Percentiles rank a stretch among this genome's conserved stretches.
These are phyloP conservation scores for Seison nebaliae DNA, from an alignment of 1,140 invertebrate genomes.

Conservation along the genomic window DNA sequence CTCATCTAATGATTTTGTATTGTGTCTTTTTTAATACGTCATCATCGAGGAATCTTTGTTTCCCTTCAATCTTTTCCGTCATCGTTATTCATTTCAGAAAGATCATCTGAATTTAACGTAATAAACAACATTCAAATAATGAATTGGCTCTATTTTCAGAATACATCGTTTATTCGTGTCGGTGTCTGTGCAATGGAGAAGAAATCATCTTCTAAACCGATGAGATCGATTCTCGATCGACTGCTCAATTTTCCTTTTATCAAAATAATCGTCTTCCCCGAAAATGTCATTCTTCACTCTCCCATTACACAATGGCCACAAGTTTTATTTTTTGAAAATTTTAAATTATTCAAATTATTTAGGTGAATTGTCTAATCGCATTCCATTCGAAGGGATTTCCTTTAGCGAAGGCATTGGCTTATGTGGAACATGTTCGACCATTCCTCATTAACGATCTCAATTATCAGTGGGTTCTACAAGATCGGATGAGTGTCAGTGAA, in stretches of 20 bases:
- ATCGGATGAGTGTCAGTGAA: constrained; percentile 37
- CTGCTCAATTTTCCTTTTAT: constrained; percentile 53
- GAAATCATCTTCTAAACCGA: constrained; percentile 87
- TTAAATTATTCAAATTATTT: no score
- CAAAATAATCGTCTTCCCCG: constrained; percentile 13
- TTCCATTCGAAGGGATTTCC: constrained; percentile 97
- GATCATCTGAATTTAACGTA: neutral
- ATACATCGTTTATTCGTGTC: constrained; percentile 38
- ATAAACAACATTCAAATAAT: neutral
- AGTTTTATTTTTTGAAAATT: no score
- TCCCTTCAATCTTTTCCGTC: neutral
- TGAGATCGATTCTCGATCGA: constrained; percentile 81
- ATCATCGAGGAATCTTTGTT: neutral
- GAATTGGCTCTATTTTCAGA: neutral
- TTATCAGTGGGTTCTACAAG: constrained; percentile 88
- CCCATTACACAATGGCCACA: constrained; percentile 90
- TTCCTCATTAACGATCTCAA: constrained; percentile 93
- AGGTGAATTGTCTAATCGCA: constrained; percentile 88
- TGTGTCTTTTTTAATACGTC: neutral
- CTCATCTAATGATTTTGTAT: neutral
- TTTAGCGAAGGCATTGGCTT: constrained; percentile 84
- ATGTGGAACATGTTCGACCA: constrained; percentile 67
- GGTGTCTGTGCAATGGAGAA: constrained; percentile 95
- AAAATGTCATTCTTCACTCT: constrained; percentile 36
- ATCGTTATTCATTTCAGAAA: neutral